Evolutionary conservation across 2,888 invertebrate species (phyloP).

Genomic region (Dinocampus coccinellae): DNA sequence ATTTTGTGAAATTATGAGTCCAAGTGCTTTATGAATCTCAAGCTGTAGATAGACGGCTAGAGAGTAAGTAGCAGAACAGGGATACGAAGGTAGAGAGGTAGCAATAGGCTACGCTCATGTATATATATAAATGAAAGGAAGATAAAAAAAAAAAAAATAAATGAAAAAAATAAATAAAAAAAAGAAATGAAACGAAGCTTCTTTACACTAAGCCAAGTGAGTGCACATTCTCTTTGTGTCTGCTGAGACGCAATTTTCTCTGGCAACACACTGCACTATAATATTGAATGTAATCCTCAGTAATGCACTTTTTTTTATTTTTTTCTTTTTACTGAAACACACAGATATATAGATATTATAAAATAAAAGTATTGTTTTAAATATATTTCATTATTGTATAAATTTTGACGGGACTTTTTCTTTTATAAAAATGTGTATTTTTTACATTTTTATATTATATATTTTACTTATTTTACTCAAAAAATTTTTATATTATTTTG

Average conservation of each 20-base stretch:
- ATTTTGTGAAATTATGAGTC: slow-evolving; percentile 26
- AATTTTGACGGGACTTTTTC: no score
- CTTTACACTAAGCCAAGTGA: neutral
- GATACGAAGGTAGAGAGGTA: neutral
- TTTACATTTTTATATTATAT: no score
- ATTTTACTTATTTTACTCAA: no score
- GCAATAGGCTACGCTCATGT: no score
- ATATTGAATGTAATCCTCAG: neutral
- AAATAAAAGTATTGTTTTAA: no score
- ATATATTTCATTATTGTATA: no score
- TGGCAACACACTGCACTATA: neutral
- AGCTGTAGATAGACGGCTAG: neutral
- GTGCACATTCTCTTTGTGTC: neutral
- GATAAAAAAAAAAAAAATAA: neutral
- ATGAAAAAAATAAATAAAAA: no score
- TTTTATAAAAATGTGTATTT: no score
- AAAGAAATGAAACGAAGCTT: neutral
- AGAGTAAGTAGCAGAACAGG: neutral
- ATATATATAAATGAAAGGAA: neutral
- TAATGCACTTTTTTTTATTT: neutral
- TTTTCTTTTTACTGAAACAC: no score
- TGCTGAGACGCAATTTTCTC: neutral
- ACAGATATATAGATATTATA: neutral
- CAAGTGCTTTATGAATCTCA: slow-evolving; percentile 25
- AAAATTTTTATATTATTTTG: no score